Evolutionary conservation across 2,113 vertebrate genomes (phyloP), one percentile per base, ranked within the genome.

Genomic region (Forbesichthys agassizii): DNA sequence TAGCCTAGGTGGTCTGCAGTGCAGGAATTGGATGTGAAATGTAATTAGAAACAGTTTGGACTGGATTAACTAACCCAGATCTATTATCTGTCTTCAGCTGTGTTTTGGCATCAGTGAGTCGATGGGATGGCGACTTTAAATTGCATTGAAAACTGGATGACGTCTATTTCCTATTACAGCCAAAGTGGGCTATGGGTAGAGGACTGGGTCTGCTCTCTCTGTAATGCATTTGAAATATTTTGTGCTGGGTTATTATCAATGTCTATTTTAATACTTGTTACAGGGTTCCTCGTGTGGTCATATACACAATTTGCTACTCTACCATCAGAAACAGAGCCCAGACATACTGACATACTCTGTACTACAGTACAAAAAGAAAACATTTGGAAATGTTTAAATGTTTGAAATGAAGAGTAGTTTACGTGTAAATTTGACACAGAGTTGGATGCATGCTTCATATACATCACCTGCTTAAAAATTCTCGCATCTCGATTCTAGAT

Each of bases 251-350:
- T 14, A 13, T 61, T 46, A n/a, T 46, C 58, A 61, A n/a, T 13
- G 12, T 33, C 57, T 13, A 59, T 59, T 59, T 55, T 36, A 59
- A 59, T 59, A 8, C 42, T 42, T 46, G 59, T 61, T 61, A 10
- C 59, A n/a, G 59, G 14, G 47, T 47, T 47, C 59, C 59, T 4
- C 14, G 6, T 53, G 5, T 8, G 7, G 36, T 13, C 13, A 14
- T 53, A 53, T n/a, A 53, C 4, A 53, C 52, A 53, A 16, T 53
- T 53, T 14, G 52, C 36, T 8, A 42, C 7, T 42, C 36, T 8
- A 42, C 36, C 7, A 1, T 42, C 36, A 42, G 36, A 42, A 42
- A 42, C 36, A 42, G 36, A 6, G 36, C 36, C 27, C 27, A 42
- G 4, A 8, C 36, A 42, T 42, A 42, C 36, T 42, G 7, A 42